Conservation (phyloP, 2,888 invertebrate genomes). For the Troglohyphantes excavatus region DNA sequence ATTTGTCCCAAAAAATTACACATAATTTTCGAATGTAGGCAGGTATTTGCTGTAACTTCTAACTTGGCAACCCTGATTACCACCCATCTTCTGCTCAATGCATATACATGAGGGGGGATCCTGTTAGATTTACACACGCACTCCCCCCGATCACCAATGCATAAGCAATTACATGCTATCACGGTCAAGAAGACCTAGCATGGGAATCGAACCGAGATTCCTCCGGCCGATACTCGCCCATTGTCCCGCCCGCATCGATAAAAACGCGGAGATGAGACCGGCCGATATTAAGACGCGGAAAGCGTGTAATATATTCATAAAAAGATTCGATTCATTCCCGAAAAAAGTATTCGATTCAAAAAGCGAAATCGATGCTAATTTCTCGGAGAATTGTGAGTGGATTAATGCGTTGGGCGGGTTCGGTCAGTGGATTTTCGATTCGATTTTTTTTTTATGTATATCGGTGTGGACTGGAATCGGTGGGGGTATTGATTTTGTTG, state of each 20-base stretch:
- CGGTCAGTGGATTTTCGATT: slow-evolving; percentile 44
- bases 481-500: slow-evolving; percentile 49
- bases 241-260: slow-evolving; percentile 27
- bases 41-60: no score
- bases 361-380: slow-evolving; percentile 75
- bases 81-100: no score
- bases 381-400: slow-evolving; percentile 60
- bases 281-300: slow-evolving; percentile 39
- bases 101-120: no score
- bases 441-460: slow-evolving; percentile 15
- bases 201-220: slow-evolving; percentile 33
- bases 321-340: slow-evolving; percentile 37
- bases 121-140: no score
- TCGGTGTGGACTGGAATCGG: neutral
- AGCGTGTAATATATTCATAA: slow-evolving; percentile 74
- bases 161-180: no score
- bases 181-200: no score
- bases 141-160: no score
- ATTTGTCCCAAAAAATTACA: no score
- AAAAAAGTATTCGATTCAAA: slow-evolving; percentile 46
- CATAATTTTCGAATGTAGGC: no score
- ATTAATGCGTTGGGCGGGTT: slow-evolving; percentile 64
- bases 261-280: neutral
- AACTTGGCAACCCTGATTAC: no score
- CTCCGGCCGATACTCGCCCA: slow-evolving; percentile 40